Base-by-base conservation (phyloP, 2,797 vertebrate species). In the Protosalanx chinensis region DNA sequence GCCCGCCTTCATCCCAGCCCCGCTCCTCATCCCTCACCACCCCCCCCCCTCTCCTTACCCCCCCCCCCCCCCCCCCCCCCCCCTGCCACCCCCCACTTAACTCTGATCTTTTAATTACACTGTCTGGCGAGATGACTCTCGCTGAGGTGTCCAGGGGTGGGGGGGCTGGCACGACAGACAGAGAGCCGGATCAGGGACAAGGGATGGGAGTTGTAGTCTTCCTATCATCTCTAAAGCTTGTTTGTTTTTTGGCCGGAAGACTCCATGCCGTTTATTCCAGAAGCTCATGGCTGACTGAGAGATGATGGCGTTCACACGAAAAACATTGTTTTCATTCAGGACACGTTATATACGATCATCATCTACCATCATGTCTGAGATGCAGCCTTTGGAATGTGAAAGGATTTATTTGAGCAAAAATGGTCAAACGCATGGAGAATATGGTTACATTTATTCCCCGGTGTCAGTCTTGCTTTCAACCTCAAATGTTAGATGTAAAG, bases 221-320 rank as follows among this genome's bases (percentile, higher is more conserved):
- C 18, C 64, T 66, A 20, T 66, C 64, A 66, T 46, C 41, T 27
- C 37, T 33, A 46, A 46, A 66, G 64, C 64, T 46, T 46, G 41
- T 66, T 66, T 66, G 64, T 66, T 66, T 66, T 66, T 66, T 60
- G 58, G 58, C 58, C 23, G 3, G 51, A 56, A 56, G 18, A 56
- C 18, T 56, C 18, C 51, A n/a, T 5, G 8, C 41, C 18, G 18
- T 56, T 56, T 56, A n/a, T 56, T 56, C 51, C 18, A 56, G 6
- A 56, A n/a, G 18, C 18, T n/a, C 51, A 6, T 16, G 51, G 51
- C 18, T 56, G 15, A 56, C 51, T 4, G 51, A 16, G 5, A 56
- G 16, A 51, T 51, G 49, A 37, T 8, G 35, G 35, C 10, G 35
- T 12, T 46, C 41, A 13, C 5, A 46, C 41, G 10, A 8, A 46